phyloP scores from a whole-genome alignment of 2,797 vertebrate genomes.

The Aplochiton taeniatus region DNA sequence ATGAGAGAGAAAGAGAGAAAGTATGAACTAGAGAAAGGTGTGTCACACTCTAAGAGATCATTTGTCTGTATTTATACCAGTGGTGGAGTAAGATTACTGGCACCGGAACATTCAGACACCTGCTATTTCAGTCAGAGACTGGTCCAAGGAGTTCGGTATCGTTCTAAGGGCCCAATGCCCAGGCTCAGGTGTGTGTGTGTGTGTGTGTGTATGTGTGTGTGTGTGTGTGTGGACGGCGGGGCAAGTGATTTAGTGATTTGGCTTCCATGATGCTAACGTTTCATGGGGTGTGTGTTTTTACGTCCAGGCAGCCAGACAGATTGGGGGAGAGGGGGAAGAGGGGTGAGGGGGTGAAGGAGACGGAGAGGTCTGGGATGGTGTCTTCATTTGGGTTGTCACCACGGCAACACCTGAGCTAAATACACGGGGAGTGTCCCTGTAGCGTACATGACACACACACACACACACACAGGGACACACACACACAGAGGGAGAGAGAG shows the following conservation, averaged over 20 bases:
- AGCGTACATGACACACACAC: background rate
- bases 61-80: constrained; percentile 70
- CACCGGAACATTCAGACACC: constrained; percentile 65
- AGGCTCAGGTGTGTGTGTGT: background rate
- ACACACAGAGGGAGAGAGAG: background rate
- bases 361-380: background rate
- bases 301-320: background rate
- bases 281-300: constrained; percentile 1
- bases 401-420: no score
- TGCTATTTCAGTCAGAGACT: constrained; percentile 69
- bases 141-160: constrained; percentile 60
- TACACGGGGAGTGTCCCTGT: no score
- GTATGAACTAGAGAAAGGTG: constrained; percentile 3
- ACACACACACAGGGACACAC: background rate
- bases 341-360: no score
- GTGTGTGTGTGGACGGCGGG: constrained; percentile 6
- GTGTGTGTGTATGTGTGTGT: background rate
- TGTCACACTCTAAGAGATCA: constrained; percentile 50
- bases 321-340: background rate
- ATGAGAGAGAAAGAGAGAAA: constrained; percentile 1
- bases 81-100: constrained; percentile 77
- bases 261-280: background rate
- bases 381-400: no score
- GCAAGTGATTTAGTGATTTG: background rate
- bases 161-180: background rate